A percentile compares a stretch with the other conserved stretches of the same genome.
These are phyloP conservation scores for Hippocampus abdominalis DNA, from an alignment of 2,113 vertebrate species.

Conservation along the genomic window DNA sequence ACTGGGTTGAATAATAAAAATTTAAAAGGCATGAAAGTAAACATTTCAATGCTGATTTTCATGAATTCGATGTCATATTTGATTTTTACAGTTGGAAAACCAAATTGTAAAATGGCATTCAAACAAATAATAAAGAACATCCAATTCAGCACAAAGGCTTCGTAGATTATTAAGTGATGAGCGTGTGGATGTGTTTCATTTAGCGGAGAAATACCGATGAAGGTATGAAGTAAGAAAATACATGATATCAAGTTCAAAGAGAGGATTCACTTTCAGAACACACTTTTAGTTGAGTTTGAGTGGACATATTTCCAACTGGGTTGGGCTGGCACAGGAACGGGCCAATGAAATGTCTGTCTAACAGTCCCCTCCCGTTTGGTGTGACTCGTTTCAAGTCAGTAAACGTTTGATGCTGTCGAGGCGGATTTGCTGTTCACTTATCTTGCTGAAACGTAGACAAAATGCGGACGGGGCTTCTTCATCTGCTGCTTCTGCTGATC, in stretches of 20 bases:
- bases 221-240: neutral
- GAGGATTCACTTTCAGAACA: neutral
- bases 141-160: neutral
- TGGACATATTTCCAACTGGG: slow-evolving; percentile 27
- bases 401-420: neutral
- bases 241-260: neutral
- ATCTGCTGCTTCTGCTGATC: slow-evolving; percentile 4
- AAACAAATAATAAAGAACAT: neutral
- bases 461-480: slow-evolving; percentile 1
- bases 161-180: neutral
- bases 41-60: too few species aligned
- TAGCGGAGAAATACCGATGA: neutral
- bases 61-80: too few species aligned
- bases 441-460: neutral
- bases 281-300: neutral
- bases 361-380: slow-evolving; percentile 22
- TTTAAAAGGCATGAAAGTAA: too few species aligned
- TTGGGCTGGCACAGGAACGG: neutral
- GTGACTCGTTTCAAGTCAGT: slow-evolving; percentile 6
- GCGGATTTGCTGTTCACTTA: too few species aligned
- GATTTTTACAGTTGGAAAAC: too few species aligned
- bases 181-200: neutral
- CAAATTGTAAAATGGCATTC: too few species aligned
- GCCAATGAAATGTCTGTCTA: slow-evolving; percentile 27
- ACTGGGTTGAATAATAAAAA: too few species aligned